Conservation (phyloP, 2,888 invertebrate species). For the Nasonia oneida region DNA sequence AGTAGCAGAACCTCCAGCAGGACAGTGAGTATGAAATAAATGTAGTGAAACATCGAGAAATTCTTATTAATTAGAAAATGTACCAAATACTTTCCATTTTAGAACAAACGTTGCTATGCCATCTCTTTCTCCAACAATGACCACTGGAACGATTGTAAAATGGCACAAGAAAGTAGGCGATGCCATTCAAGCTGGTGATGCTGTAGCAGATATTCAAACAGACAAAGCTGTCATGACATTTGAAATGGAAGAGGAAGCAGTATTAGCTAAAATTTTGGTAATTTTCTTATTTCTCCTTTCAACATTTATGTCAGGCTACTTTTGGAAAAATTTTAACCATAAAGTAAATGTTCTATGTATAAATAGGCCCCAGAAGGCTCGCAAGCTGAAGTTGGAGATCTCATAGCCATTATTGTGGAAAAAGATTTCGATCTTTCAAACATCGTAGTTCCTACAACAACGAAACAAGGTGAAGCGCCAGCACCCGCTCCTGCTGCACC, state of each 20-base stretch:
- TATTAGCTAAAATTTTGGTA: constrained; percentile 83
- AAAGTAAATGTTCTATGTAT: background rate
- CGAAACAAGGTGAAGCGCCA: constrained; percentile 57
- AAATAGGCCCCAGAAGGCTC: constrained; percentile 79
- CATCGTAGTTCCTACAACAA: constrained; percentile 75
- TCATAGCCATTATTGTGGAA: constrained; percentile 83
- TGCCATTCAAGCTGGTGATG: constrained; percentile 81
- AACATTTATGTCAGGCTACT: background rate
- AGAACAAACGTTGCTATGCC: constrained; percentile 81
- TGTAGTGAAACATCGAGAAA: background rate
- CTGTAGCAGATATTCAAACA: constrained; percentile 84
- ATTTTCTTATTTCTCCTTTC: constrained; percentile 4
- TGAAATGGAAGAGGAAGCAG: constrained; percentile 83
- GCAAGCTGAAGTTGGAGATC: constrained; percentile 80
- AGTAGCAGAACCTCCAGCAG: constrained; percentile 69
- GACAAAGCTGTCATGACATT: constrained; percentile 84
- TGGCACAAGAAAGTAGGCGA: constrained; percentile 83
- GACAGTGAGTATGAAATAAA: constrained; percentile 71
- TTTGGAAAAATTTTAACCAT: background rate
- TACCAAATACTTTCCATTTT: background rate
- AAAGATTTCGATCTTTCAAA: constrained; percentile 84
- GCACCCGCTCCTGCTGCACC: constrained; percentile 59
- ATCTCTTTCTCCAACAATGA: constrained; percentile 84
- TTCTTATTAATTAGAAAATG: constrained; percentile 8
- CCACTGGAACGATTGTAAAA: constrained; percentile 82